phyloP scores from a whole-genome alignment of 2,888 invertebrate species.

The Xanthorhoe spadicearia region DNA sequence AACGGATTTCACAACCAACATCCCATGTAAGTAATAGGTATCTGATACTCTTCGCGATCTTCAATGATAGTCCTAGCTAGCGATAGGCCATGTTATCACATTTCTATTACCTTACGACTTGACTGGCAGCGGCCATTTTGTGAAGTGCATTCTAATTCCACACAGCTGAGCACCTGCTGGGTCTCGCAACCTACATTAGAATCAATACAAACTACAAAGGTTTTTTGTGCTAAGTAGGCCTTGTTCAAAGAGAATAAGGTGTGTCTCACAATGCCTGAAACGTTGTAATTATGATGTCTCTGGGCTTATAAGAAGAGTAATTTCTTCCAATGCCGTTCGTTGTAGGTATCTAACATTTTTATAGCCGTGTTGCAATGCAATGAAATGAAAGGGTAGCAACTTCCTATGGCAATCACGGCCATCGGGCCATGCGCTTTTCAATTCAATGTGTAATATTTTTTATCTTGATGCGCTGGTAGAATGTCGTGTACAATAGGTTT shows the following conservation, averaged over 20 bases:
- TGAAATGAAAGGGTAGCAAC: neutral
- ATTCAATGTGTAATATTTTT: too few relatives aligned
- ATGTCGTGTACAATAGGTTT: too few relatives aligned
- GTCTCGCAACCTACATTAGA: constrained; percentile 54
- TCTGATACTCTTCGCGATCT: neutral
- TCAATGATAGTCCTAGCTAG: neutral
- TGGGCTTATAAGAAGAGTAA: neutral
- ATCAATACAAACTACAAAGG: constrained; percentile 43
- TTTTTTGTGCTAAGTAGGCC: neutral
- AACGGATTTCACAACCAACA: constrained; percentile 83
- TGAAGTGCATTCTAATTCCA: constrained; percentile 67
- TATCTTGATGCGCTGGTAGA: too few relatives aligned
- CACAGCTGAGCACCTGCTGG: constrained; percentile 71
- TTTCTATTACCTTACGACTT: constrained; percentile 46
- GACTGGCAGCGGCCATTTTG: constrained; percentile 79
- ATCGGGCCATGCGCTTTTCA: too few relatives aligned
- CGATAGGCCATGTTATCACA: constrained; percentile 28
- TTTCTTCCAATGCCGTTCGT: neutral
- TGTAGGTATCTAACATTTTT: neutral
- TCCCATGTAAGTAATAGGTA: constrained; percentile 71
- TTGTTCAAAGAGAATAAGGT: neutral
- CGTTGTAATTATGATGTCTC: neutral
- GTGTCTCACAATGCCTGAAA: neutral
- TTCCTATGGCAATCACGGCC: too few relatives aligned
- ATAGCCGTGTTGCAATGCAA: neutral